Base-by-base conservation (phyloP, 2,113 vertebrate genomes). In the Gnathonemus echidnorhynchus region DNA sequence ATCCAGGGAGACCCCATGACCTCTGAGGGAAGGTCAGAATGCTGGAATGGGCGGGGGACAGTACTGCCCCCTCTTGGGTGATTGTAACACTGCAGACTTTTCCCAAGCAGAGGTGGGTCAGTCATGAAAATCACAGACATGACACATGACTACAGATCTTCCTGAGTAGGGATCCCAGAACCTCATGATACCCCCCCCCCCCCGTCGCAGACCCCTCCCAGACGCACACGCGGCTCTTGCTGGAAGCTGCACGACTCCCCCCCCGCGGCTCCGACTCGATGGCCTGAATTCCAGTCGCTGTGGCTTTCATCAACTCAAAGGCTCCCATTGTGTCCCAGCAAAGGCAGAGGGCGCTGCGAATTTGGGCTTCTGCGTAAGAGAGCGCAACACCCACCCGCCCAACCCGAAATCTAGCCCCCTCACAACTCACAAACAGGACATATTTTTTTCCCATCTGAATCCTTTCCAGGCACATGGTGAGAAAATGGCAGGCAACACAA, bases 231-330 rank as follows among this genome's bases (percentile, higher is more conserved):
- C 10, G n/a, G 62, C 62, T 10, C 62, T 31, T 11, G n/a, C 10
- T 66, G 62, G 58, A 62, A 27, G n/a, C 58, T 10, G 58, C n/a
- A 62, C 24, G 8, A 7, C 58, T 3, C 35, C 39, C 24, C 58
- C 58, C 58, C 58, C 24, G 2, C 24, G 24, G 58, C 58, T 27
- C n/a, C 24, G 9, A 0, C 24, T 93, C 91, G 91, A 90, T 88
- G 93, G 92, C 93, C 91, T 89, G 92, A 92, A 95, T 95, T 95
- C 93, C 50, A 90, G 93, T 92, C 93, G 91, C 92, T 53, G 66
- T 91, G 85, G 86, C 93, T 94, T 92, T 94, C 92, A 94, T 92
- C 91, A 74, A 90, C 77, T 94, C 93, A 96, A 95, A 94, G 94
- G 92, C 88, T 89, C 92, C 93, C 94, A 94, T 95, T 95, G 95